These are phyloP conservation scores for Eumaeus atala DNA, from an alignment of 1,140 invertebrate species.

Conservation along the genomic window DNA sequence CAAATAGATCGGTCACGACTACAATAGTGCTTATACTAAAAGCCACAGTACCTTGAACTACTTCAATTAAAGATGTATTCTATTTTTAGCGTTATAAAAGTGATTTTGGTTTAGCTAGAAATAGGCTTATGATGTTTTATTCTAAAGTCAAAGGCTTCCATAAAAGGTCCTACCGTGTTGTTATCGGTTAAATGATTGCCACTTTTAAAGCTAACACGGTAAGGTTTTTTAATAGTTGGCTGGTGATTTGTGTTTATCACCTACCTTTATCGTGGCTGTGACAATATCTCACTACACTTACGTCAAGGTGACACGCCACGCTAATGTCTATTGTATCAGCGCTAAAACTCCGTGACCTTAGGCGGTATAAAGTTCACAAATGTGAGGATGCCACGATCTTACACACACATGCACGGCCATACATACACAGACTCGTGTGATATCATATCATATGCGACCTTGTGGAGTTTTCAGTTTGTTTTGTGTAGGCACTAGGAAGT, in stretches of 20 bases:
- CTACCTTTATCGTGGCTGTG: conserved; percentile 18
- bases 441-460: background rate
- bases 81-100: background rate
- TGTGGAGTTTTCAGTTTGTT: conserved; percentile 4
- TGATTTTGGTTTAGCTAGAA: background rate
- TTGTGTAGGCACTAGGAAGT: background rate
- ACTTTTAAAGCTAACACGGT: conserved; percentile 25
- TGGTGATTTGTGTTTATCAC: conserved; percentile 1
- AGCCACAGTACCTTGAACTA: background rate
- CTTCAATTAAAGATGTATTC: background rate
- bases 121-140: background rate
- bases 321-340: conserved; percentile 68
- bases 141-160: conserved; percentile 9
- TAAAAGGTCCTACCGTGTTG: conserved; percentile 20
- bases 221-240: conserved; percentile 24
- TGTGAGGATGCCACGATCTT: conserved; percentile 44
- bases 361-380: conserved; percentile 64
- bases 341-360: conserved; percentile 70
- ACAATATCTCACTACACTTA: conserved; percentile 59
- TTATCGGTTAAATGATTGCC: conserved; percentile 31
- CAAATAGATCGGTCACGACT: conserved; percentile 66
- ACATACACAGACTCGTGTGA: conserved; percentile 3
- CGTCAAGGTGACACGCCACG: conserved; percentile 69
- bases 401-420: conserved; percentile 8
- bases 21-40: conserved; percentile 14